phyloP scores from a whole-genome alignment of 1,140 invertebrate species.

The Schlechtendalia chinensis region DNA sequence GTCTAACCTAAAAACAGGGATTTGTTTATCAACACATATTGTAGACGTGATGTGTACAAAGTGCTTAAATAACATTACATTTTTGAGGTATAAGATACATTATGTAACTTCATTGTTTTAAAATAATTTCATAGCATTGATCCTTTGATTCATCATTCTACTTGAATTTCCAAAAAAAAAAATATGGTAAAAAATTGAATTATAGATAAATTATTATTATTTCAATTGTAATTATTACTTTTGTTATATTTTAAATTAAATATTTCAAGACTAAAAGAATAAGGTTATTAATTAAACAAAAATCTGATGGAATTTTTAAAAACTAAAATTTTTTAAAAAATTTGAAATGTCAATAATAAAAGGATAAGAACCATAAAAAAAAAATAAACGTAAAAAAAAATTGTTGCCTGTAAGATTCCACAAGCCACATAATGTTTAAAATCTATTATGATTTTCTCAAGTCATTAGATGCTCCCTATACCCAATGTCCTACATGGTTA shows the following conservation, averaged over 20 bases:
- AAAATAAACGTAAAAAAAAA: not conserved
- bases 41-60: not conserved
- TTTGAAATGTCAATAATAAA: not conserved
- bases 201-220: too few species aligned
- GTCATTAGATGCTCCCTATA: conserved; percentile 11
- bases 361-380: not conserved
- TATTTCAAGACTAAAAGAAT: not conserved
- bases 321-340: not conserved
- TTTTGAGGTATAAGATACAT: too few species aligned
- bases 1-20: not conserved
- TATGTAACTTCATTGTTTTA: too few species aligned
- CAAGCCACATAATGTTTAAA: not conserved
- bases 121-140: too few species aligned
- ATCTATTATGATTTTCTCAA: conserved; percentile 28
- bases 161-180: too few species aligned
- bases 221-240: not conserved
- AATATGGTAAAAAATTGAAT: too few species aligned
- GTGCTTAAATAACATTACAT: too few species aligned
- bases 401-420: not conserved
- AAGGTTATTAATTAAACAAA: not conserved
- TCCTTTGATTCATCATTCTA: too few species aligned
- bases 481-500: not conserved
- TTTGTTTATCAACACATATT: not conserved
- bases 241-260: not conserved
- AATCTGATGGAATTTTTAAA: too few species aligned